These are phyloP conservation scores for Melanostoma scalare DNA, from an alignment of 2,888 invertebrate genomes.

Conservation along the genomic window DNA sequence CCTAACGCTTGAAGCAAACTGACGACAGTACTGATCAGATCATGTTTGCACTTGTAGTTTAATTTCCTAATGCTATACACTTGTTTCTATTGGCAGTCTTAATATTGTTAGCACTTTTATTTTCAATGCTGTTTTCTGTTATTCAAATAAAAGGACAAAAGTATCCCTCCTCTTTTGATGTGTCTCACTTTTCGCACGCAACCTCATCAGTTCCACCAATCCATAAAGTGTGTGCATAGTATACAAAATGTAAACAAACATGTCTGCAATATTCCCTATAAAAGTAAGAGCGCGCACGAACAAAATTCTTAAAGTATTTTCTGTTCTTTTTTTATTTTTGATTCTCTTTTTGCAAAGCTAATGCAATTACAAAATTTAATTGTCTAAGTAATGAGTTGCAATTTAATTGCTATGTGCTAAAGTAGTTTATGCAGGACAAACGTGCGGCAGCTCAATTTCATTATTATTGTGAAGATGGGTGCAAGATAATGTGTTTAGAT, in stretches of 20 bases:
- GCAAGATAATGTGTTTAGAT: too few relatives aligned
- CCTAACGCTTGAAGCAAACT: constrained; percentile 12
- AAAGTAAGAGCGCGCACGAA: not conserved
- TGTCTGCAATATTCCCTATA: too few relatives aligned
- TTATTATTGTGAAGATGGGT: too few relatives aligned
- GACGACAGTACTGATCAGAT: constrained; percentile 17
- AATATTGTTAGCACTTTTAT: constrained; percentile 18
- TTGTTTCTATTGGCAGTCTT: constrained; percentile 33
- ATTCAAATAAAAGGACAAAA: constrained; percentile 22
- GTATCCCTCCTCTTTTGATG: not conserved
- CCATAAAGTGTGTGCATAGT: not conserved
- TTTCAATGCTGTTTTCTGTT: constrained; percentile 19
- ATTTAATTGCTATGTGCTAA: constrained; percentile 57
- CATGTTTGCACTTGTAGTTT: constrained; percentile 57
- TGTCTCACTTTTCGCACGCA: constrained; percentile 15
- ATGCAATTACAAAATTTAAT: constrained; percentile 71
- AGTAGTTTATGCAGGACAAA: not conserved
- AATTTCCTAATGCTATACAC: constrained; percentile 51
- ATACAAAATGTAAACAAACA: constrained; percentile 8
- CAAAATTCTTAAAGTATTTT: constrained; percentile 27
- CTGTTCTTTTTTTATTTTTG: not conserved
- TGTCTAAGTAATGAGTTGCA: constrained; percentile 68
- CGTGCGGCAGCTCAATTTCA: too few relatives aligned
- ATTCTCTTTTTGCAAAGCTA: constrained; percentile 39
- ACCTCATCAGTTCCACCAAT: not conserved